Evolutionary conservation across 2,888 invertebrate species (phyloP), one percentile per base, ranked within the genome.

Genomic region (Watsonalla binaria): DNA sequence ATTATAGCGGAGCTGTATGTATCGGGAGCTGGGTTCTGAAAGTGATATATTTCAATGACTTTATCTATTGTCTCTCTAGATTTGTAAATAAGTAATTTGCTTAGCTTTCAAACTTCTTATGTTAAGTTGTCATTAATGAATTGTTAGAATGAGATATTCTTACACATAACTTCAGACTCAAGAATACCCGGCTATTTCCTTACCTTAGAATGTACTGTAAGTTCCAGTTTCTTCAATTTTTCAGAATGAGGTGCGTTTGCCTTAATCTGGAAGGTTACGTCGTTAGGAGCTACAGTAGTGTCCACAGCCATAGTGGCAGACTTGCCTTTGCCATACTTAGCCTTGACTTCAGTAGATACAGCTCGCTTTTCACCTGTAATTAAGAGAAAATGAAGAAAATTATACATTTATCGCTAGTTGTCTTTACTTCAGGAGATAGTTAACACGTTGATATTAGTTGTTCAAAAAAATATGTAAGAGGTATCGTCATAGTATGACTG

Each of bases 201-300:
- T 61, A 88, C 90, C 86, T 83, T 92, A n/a, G 85, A 82, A 45
- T 86, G 77, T 0, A 93, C 73, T 15, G 76, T 69, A 5, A 93
- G 39, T 33, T 92, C 88, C 0, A 93, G 70, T 42, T 85, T 86
- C 75, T 92, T 92, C 15, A 87, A 69, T 1, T 86, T 80, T 45
- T 93, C 93, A 35, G 82, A 75, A 2, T 93, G 68, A 68, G 91
- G 65, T 76, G 81, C 72, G 59, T 72, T 73, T 5, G 76, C 75
- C 51, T 76, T 75, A 35, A 90, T 51, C 47, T 64, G 64, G 6
- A 87, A 34, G 6, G 61, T 61, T 56, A 80, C 75, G 49, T 86
- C 84, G 9, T 73, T 72, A 2, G 81, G 74, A 0, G 75, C 69
- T 1, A 68, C 64, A 0, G 66, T 61, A n/a, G 80, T 68, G 11